These are phyloP conservation scores for Oscheius myriophilus DNA, from an alignment of 2,888 invertebrate species.

Conservation along the genomic window DNA sequence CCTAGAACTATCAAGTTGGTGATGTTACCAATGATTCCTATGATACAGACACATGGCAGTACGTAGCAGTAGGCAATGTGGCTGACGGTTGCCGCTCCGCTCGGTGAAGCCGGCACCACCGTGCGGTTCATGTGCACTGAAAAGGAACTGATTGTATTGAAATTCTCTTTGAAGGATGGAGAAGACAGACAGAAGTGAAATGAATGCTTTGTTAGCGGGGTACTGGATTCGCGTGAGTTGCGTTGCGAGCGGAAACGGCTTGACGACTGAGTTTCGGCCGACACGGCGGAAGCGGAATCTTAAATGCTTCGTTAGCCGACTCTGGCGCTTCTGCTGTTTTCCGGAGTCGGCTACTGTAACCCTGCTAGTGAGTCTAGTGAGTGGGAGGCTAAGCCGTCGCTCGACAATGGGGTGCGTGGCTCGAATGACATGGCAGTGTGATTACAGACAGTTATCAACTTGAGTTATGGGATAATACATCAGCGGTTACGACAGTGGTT, in stretches of 20 bases:
- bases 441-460: no score
- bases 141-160: neutral
- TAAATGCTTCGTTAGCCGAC: conserved; percentile 26
- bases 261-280: conserved; percentile 17
- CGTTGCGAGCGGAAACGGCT: conserved; percentile 28
- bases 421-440: neutral
- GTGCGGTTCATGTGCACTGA: conserved; percentile 15
- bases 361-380: no score
- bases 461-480: no score
- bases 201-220: neutral
- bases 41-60: conserved; percentile 65
- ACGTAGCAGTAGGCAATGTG: conserved; percentile 69
- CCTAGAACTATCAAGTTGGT: conserved; percentile 68
- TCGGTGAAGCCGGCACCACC: conserved; percentile 32
- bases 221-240: conserved; percentile 24
- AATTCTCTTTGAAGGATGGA: neutral
- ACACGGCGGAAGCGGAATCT: conserved; percentile 18
- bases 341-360: conserved; percentile 21
- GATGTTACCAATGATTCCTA: conserved; percentile 59
- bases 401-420: neutral
- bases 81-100: conserved; percentile 50
- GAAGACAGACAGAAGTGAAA: neutral
- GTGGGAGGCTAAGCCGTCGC: neutral
- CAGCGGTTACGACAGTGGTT: no score
- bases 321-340: neutral